phyloP scores from a whole-genome alignment of 2,113 vertebrate genomes.

The Pygoscelis antarcticus region DNA sequence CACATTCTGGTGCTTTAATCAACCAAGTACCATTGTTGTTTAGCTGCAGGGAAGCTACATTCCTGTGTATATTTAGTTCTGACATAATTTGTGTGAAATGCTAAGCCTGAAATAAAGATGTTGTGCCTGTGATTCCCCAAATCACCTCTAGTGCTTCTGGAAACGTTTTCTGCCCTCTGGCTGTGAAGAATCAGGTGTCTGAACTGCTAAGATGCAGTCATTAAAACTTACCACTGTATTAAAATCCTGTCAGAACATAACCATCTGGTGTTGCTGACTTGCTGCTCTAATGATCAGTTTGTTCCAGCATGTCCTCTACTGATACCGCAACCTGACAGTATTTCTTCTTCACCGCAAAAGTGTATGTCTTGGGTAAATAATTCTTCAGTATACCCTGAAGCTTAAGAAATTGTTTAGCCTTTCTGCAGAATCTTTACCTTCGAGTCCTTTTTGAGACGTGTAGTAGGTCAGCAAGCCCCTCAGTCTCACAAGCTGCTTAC shows the following conservation, averaged over 20 bases:
- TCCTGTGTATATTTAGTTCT: neutral
- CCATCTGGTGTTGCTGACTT: neutral
- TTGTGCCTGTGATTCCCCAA: neutral
- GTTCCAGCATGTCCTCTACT: neutral
- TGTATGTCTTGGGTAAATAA: neutral
- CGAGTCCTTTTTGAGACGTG: neutral
- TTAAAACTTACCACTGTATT: neutral
- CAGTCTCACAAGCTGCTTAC: neutral
- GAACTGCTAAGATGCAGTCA: neutral
- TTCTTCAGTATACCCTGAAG: neutral
- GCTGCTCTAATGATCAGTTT: neutral
- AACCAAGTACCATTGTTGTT: neutral
- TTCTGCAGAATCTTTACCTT: neutral
- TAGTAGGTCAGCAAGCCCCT: neutral
- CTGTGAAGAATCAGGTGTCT: neutral
- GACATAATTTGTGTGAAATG: neutral
- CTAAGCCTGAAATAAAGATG: neutral
- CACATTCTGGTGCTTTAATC: neutral
- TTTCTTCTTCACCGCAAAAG: neutral
- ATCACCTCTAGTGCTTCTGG: neutral
- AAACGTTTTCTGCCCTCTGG: slow-evolving; percentile 4
- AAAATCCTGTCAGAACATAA: neutral
- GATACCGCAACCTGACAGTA: neutral
- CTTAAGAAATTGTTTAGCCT: neutral
- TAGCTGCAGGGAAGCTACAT: neutral